Percentiles rank a stretch among this genome's conserved stretches.
Evolutionary conservation across 2,888 invertebrate genomes (phyloP).

Genomic region (Oscheius onirici): DNA sequence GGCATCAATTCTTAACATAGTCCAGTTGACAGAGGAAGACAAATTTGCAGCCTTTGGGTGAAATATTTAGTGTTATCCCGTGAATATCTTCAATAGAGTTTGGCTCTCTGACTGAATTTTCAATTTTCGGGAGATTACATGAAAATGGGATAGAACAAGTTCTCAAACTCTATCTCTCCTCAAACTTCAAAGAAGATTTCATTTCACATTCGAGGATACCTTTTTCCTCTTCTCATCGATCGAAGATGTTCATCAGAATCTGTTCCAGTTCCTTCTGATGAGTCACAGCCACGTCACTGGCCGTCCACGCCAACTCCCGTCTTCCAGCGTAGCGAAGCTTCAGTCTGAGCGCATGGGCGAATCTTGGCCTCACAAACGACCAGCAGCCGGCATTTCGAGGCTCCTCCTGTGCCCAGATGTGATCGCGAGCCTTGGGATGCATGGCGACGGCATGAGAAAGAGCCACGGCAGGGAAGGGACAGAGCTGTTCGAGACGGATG

Average conservation of each 20-base stretch:
- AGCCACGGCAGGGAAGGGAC: conserved; percentile 88
- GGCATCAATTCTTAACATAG: no score
- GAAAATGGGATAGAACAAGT: no score
- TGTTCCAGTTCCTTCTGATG: conserved; percentile 62
- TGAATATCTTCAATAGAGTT: no score
- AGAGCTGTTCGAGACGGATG: conserved; percentile 76
- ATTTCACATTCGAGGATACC: no score
- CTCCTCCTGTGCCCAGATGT: conserved; percentile 93
- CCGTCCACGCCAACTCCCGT: conserved; percentile 67
- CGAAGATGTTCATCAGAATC: conserved; percentile 58
- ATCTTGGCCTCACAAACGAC: conserved; percentile 88
- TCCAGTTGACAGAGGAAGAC: no score
- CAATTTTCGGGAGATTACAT: no score
- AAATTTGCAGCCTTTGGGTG: no score
- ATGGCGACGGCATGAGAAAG: conserved; percentile 81
- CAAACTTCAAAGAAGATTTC: no score
- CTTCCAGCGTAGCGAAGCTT: conserved; percentile 64
- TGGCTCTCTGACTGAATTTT: no score
- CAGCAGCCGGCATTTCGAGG: conserved; percentile 96
- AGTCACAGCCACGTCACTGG: conserved; percentile 64
- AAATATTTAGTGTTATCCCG: no score
- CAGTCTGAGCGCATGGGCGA: conserved; percentile 86
- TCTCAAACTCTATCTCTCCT: no score
- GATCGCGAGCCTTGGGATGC: conserved; percentile 80
- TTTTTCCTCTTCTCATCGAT: neutral